Base-by-base conservation (phyloP, 2,888 invertebrate genomes). In the Tinea trinotella region DNA sequence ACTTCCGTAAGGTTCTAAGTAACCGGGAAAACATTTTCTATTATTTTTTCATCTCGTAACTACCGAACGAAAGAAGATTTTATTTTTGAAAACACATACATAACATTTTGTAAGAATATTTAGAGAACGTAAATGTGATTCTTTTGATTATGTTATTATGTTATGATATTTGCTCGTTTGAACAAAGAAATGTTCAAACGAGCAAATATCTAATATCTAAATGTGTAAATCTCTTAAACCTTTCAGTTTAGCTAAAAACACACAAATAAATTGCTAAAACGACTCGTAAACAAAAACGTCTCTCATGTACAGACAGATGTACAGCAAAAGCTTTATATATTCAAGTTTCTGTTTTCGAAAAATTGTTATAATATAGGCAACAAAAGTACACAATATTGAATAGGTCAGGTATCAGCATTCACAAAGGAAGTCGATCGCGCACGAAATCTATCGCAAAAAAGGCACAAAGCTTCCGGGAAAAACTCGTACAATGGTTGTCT, bases 1-100 rank as follows among this genome's bases (percentile, higher is more conserved):
- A 58, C 71, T 67, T 70, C 70, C 70, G 63, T 68, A 65, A 63
- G 66, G 60, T 64, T 64, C 63, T 59, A 62, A 50, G 50, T 50
- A 50, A 50, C 50, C 22, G 24, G 50, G 24, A 24, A 24, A 50
- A 22, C 12, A 24, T 50, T 50, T 50, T 50, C 22, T 24, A 5
- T 22, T 12, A 50, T 50, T 24, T 50, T 12, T 12, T 24, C 50
- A 19, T n/a, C 9, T 46, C 58, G 52, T 56, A 59, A 46, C 55
- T 44, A 53, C 54, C 50, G 22, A 54, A 30, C 13, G 30, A 15
- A 24, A 46, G 40, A 30, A 30, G 53, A 53, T 53, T 53, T 36
- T 36, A 18, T 53, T 36, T 17, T 53, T 36, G 35, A 40, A 40
- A 40, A 40, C 40, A 15, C 13, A 40, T 13, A 30, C 30, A 30